phyloP scores from a whole-genome alignment of 2,888 invertebrate genomes.

The Teleiodes luculella region DNA sequence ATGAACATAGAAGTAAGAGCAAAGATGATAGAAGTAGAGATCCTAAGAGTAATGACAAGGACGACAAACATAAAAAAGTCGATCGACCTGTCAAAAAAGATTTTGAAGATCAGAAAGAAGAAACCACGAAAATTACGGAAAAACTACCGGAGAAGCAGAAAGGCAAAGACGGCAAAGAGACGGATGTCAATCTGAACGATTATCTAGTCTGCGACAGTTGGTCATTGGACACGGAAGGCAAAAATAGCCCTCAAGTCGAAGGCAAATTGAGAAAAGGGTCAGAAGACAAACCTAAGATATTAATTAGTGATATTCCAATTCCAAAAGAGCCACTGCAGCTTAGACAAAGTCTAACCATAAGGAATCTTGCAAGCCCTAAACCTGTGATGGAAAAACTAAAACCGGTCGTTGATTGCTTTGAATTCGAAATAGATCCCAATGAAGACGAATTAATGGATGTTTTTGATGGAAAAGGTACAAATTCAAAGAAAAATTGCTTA shows the following conservation, averaged over 20 bases:
- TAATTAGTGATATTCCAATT: neutral
- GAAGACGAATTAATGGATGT: conserved; percentile 56
- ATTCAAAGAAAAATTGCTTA: conserved; percentile 31
- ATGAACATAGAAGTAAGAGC: conserved; percentile 26
- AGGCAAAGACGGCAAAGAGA: conserved; percentile 38
- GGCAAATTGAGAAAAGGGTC: conserved; percentile 34
- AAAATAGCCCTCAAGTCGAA: conserved; percentile 49
- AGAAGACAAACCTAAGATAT: conserved; percentile 26
- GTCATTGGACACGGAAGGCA: conserved; percentile 69
- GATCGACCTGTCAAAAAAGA: conserved; percentile 24
- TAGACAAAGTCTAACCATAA: conserved; percentile 30
- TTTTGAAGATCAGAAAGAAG: conserved; percentile 33
- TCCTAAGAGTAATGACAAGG: conserved; percentile 28
- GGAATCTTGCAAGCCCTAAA: conserved; percentile 24
- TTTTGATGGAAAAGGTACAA: conserved; percentile 44
- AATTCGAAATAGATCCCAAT: conserved; percentile 64
- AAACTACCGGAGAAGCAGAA: conserved; percentile 19
- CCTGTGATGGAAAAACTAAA: conserved; percentile 52
- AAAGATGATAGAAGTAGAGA: conserved; percentile 31
- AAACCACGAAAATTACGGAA: conserved; percentile 23
- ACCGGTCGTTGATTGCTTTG: conserved; percentile 65
- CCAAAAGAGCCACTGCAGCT: conserved; percentile 32
- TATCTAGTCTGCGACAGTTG: conserved; percentile 72
- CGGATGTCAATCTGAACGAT: conserved; percentile 62
- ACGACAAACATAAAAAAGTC: conserved; percentile 24